phyloP scores from a whole-genome alignment of 2,113 vertebrate species.

The Vimba vimba region DNA sequence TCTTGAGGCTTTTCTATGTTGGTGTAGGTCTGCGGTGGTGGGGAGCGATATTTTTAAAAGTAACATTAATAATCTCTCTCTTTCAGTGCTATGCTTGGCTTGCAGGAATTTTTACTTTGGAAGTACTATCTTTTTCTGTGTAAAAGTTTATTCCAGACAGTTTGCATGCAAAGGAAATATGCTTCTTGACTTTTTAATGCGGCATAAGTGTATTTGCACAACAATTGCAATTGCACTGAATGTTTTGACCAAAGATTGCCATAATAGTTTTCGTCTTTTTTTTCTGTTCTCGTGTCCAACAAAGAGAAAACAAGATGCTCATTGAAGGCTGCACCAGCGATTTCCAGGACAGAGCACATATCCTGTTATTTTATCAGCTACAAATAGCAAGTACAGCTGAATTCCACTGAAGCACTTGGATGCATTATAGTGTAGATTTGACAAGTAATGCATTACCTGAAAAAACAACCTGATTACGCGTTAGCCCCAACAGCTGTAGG shows the following conservation, averaged over 20 bases:
- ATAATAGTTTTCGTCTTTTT: background rate
- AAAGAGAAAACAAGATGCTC: background rate
- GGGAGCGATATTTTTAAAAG: background rate
- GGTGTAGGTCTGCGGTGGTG: background rate
- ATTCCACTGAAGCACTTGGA: slow-evolving; percentile 11
- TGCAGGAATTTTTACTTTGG: background rate
- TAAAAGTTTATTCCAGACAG: too few species aligned
- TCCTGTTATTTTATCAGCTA: background rate
- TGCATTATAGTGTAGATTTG: slow-evolving; percentile 1
- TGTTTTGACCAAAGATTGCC: background rate
- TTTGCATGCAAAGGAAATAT: background rate
- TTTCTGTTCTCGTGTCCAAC: background rate
- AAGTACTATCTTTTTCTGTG: background rate
- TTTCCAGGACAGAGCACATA: background rate
- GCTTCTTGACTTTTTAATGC: background rate
- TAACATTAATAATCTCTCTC: background rate
- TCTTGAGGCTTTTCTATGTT: background rate
- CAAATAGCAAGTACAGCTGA: background rate
- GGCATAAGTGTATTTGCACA: background rate
- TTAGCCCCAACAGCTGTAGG: slow-evolving; percentile 26
- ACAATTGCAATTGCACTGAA: background rate
- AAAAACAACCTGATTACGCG: slow-evolving; percentile 11
- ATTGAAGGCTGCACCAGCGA: background rate
- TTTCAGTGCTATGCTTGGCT: background rate
- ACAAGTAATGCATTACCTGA: slow-evolving; percentile 33